These are phyloP conservation scores for Drosophila takahashii DNA, from an alignment of 1,140 invertebrate species.

Conservation along the genomic window DNA sequence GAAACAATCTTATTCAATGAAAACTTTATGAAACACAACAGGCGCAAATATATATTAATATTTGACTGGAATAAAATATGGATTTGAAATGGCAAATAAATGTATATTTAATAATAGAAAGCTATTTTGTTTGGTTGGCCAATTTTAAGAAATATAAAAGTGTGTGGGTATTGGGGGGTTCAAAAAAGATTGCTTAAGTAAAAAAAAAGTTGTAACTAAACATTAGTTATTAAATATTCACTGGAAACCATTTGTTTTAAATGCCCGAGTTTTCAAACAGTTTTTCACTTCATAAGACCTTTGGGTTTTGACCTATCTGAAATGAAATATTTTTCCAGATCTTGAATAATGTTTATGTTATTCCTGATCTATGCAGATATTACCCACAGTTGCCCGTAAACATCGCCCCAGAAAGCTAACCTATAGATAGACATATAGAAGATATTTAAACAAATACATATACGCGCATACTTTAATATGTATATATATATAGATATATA, in stretches of 20 bases:
- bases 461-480: slow-evolving; percentile 22
- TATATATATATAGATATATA: slow-evolving; percentile 12
- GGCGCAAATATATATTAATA: background rate
- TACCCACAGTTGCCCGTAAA: slow-evolving; percentile 40
- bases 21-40: background rate
- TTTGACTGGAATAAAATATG: background rate
- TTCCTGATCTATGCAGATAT: slow-evolving; percentile 35
- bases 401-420: slow-evolving; percentile 45
- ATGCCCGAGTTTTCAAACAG: background rate
- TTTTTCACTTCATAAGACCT: background rate
- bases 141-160: background rate
- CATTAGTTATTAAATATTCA: too few relatives aligned
- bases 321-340: slow-evolving; percentile 33
- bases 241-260: background rate
- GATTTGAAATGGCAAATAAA: background rate
- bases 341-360: slow-evolving; percentile 33
- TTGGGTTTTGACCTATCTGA: background rate
- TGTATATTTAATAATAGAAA: background rate
- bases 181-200: background rate
- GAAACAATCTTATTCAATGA: slow-evolving; percentile 21
- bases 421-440: slow-evolving; percentile 46
- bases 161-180: background rate
- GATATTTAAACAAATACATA: slow-evolving; percentile 42
- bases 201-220: too few relatives aligned
- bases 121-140: too few relatives aligned